Percentiles rank a stretch among this genome's conserved stretches.
Conservation (phyloP, 2,113 vertebrate species). For the Triplophysa tibetana region DNA sequence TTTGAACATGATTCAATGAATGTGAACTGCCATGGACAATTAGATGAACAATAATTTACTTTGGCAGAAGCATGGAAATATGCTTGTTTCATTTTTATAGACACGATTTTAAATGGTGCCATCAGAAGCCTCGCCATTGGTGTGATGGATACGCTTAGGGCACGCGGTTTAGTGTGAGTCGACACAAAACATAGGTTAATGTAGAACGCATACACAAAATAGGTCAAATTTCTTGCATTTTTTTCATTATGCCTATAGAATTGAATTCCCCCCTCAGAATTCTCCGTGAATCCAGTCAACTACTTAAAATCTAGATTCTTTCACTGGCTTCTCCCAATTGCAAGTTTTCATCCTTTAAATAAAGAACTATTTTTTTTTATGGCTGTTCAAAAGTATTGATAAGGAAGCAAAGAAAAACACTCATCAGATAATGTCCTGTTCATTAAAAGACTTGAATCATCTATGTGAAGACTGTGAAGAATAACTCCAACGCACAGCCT, state of each 20-base stretch:
- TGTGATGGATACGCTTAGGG: not conserved
- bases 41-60: conserved; percentile 35
- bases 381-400: too few relatives aligned
- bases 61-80: conserved; percentile 21
- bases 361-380: not conserved
- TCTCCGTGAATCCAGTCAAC: too few relatives aligned
- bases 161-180: too few relatives aligned
- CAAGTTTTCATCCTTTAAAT: too few relatives aligned
- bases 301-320: too few relatives aligned
- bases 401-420: not conserved
- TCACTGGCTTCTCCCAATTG: too few relatives aligned
- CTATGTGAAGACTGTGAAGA: not conserved
- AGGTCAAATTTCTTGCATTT: too few relatives aligned
- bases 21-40: conserved; percentile 19
- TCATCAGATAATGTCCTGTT: conserved; percentile 5
- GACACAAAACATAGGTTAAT: too few relatives aligned
- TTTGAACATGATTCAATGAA: conserved; percentile 29
- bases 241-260: too few relatives aligned
- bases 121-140: not conserved
- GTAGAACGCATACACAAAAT: too few relatives aligned
- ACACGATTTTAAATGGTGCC: conserved; percentile 9
- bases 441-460: conserved; percentile 7
- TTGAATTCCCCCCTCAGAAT: too few relatives aligned
- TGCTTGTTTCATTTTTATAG: conserved; percentile 5
- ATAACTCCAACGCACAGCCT: not conserved